phyloP scores from a whole-genome alignment of 2,888 invertebrate genomes.

The Tiphia femorata region DNA sequence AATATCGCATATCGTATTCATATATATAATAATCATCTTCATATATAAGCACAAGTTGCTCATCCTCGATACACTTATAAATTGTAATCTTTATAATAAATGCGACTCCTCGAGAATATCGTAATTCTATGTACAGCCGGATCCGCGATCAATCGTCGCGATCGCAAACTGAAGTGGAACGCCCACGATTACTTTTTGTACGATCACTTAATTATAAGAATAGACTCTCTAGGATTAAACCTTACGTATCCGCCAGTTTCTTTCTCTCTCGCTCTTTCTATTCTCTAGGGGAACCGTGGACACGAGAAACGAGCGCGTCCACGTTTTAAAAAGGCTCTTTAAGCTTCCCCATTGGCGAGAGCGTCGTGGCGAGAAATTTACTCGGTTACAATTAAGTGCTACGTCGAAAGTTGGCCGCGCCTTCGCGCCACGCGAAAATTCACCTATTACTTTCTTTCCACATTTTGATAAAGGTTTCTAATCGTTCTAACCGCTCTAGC shows the following conservation, averaged over 20 bases:
- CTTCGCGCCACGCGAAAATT: no score
- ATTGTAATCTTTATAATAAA: constrained; percentile 23
- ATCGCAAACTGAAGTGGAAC: neutral
- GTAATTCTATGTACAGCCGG: constrained; percentile 28
- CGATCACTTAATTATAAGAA: constrained; percentile 29
- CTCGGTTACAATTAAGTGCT: no score
- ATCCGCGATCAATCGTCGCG: constrained; percentile 2
- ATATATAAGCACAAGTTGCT: constrained; percentile 4
- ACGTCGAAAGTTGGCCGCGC: no score
- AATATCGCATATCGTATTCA: constrained; percentile 19
- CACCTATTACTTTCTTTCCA: no score
- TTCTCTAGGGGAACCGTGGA: no score
- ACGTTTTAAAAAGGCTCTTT: no score
- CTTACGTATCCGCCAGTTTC: constrained; percentile 17
- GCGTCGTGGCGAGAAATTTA: no score
- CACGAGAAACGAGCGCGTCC: no score
- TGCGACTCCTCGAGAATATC: constrained; percentile 30
- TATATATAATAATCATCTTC: constrained; percentile 5
- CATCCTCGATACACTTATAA: constrained; percentile 8
- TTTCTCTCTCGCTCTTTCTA: neutral
- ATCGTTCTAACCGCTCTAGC: no score
- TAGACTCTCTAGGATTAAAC: constrained; percentile 38
- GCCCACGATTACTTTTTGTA: neutral
- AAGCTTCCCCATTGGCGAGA: no score
- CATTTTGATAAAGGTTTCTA: no score